Base-by-base conservation (phyloP, 2,888 invertebrate species). In the Synanthedon vespiformis region DNA sequence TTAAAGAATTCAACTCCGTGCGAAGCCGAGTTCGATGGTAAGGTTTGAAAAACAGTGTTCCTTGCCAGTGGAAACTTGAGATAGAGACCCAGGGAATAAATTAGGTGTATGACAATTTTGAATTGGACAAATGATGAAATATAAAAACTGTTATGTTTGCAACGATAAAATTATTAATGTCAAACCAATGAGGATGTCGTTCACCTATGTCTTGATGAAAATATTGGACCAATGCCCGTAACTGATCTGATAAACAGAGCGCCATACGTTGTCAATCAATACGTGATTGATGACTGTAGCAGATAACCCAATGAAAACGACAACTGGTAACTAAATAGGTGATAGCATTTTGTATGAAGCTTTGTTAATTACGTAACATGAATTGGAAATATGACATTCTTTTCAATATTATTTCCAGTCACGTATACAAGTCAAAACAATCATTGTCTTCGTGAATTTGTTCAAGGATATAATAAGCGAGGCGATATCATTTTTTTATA, bases 121-220 rank as follows among this genome's bases (percentile, higher is more conserved):
- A 10, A 34, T 34, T 34, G 34, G 34, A 34, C 34, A 34, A 34
- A 34, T 10, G 34, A 34, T 34, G 6, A 34, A 34, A 34, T 34
- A 34, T 34, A 34, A 34, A 8, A 34, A 34, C 34, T 34, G 34
- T 34, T 34, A 34, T 34, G 34, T 34, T 34, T 34, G 34, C 34
- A 34, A 44, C 67, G 72, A 75, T 77, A 73, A 72, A 74, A 71
- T 74, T 68, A 68, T 61, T 72, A 74, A 76, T 74, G 74, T 75
- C 74, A 71, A 67, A 63, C 65, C 73, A 77, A 83, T 84, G 80
- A 80, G 80, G 60, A 61, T 77, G 81, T 76, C 82, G 61, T 82
- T 84, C 80, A 81, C 80, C 79, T 71, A 72, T 57, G 6, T 11
- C 63, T 58, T 60, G 59, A 63, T 68, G 63, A 64, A 63, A 64